Conservation (phyloP, 2,113 vertebrate genomes). For the Cebus imitator region DNA sequence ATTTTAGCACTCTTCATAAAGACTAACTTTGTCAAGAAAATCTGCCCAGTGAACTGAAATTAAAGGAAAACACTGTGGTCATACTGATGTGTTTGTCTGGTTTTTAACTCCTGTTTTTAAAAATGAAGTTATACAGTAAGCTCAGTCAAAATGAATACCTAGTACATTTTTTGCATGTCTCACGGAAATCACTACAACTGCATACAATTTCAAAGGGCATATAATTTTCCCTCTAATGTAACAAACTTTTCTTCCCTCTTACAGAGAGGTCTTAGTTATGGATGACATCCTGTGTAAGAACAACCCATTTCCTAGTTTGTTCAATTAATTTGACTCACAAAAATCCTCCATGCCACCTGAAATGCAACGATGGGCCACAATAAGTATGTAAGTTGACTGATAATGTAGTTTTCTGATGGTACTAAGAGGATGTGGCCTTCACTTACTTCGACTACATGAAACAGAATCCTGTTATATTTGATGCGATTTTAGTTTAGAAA, state of each 20-base stretch:
- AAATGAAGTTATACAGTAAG: constrained; percentile 72
- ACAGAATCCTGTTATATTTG: constrained; percentile 12
- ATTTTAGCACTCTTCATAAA: constrained; percentile 83
- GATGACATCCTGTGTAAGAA: constrained; percentile 34
- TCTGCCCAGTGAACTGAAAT: constrained; percentile 70
- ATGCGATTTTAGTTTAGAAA: not conserved
- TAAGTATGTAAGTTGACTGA: not conserved
- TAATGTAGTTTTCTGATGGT: not conserved
- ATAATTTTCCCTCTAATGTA: constrained; percentile 71
- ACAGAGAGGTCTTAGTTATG: constrained; percentile 33
- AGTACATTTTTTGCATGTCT: constrained; percentile 72
- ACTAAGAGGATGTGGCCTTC: constrained; percentile 4
- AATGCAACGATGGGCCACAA: constrained; percentile 14
- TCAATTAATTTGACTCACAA: constrained; percentile 26
- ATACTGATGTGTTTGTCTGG: constrained; percentile 76
- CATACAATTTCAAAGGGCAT: constrained; percentile 56
- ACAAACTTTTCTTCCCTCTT: constrained; percentile 63
- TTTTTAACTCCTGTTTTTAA: constrained; percentile 77
- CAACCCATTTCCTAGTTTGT: constrained; percentile 6
- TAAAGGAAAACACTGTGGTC: constrained; percentile 83
- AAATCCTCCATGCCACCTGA: constrained; percentile 4
- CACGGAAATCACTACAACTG: constrained; percentile 74
- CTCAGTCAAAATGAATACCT: constrained; percentile 80
- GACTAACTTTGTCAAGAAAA: constrained; percentile 78
- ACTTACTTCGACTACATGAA: not conserved